A percentile compares a stretch with the other conserved stretches of the same genome.
phyloP scores from a whole-genome alignment of 2,113 vertebrate species.

The Crotalus viridis region DNA sequence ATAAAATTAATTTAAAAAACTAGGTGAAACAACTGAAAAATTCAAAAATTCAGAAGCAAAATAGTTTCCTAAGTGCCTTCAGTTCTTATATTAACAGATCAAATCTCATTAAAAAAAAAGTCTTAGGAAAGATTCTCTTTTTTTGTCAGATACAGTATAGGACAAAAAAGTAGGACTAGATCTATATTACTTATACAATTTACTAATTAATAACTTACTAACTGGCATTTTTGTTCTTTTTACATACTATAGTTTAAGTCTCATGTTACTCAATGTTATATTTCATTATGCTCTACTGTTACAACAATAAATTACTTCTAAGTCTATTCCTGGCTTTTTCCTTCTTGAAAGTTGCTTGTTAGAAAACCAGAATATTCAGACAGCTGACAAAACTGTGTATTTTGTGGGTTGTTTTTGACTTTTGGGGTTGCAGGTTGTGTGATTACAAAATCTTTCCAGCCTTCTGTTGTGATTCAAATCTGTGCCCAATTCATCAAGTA shows the following conservation, averaged over 20 bases:
- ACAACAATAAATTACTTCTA: no score
- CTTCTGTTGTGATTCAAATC: background rate
- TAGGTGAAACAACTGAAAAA: background rate
- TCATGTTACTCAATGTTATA: no score
- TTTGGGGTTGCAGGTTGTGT: background rate
- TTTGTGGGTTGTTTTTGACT: background rate
- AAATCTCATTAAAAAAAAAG: background rate
- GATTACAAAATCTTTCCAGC: background rate
- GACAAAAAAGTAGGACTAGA: no score
- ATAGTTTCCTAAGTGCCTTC: background rate
- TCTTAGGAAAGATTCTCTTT: no score
- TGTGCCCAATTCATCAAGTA: background rate
- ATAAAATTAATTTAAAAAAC: background rate
- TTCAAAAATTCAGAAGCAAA: background rate
- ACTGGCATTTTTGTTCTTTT: no score
- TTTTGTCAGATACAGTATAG: no score
- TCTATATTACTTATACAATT: no score
- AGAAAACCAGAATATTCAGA: background rate
- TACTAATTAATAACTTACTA: no score
- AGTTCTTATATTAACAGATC: background rate
- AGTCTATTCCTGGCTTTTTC: no score
- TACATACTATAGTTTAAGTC: no score
- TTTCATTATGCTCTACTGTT: no score
- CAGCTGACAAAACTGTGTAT: background rate
- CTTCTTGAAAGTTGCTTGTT: background rate